These are phyloP conservation scores for Liopterus haemorrhoidalis DNA, from an alignment of 2,888 invertebrate species.

Conservation along the genomic window DNA sequence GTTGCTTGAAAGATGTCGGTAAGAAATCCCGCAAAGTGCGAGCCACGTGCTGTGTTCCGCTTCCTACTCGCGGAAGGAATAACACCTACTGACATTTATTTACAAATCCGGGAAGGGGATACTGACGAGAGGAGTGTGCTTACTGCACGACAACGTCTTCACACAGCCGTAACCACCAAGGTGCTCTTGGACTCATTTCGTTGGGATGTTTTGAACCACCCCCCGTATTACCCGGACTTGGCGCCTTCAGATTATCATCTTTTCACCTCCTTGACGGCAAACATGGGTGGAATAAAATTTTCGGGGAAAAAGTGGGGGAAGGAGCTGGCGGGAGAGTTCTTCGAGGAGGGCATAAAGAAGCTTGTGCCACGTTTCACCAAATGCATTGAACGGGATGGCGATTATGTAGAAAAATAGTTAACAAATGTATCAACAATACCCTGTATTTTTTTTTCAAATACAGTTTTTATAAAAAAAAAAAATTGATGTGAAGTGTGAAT, in stretches of 20 bases:
- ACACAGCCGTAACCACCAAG: slow-evolving; percentile 12
- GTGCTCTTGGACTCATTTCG: slow-evolving; percentile 12
- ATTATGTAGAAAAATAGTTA: slow-evolving; percentile 6
- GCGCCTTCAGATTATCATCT: slow-evolving; percentile 24
- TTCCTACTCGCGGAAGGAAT: too few species aligned
- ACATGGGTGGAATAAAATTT: too few species aligned
- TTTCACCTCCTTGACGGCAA: too few species aligned
- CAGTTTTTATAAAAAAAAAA: too few species aligned
- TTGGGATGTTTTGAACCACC: slow-evolving; percentile 25
- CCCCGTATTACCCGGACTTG: slow-evolving; percentile 27
- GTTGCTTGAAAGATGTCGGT: too few species aligned
- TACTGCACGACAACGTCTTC: slow-evolving; percentile 17
- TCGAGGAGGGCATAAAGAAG: slow-evolving; percentile 26
- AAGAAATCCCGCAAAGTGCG: too few species aligned
- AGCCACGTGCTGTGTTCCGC: too few species aligned
- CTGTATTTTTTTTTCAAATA: too few species aligned
- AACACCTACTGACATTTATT: too few species aligned
- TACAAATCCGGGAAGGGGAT: too few species aligned
- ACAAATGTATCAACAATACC: slow-evolving; percentile 4
- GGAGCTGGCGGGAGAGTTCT: slow-evolving; percentile 22
- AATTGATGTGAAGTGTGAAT: too few species aligned
- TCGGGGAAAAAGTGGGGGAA: slow-evolving; percentile 21
- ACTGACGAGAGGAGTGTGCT: too few species aligned
- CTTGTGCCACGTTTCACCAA: slow-evolving; percentile 24
- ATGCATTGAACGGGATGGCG: slow-evolving; percentile 11